A percentile compares a stretch with the other conserved stretches of the same genome.
phyloP scores from a whole-genome alignment of 2,888 invertebrate species.

The Achlya flavicornis region DNA sequence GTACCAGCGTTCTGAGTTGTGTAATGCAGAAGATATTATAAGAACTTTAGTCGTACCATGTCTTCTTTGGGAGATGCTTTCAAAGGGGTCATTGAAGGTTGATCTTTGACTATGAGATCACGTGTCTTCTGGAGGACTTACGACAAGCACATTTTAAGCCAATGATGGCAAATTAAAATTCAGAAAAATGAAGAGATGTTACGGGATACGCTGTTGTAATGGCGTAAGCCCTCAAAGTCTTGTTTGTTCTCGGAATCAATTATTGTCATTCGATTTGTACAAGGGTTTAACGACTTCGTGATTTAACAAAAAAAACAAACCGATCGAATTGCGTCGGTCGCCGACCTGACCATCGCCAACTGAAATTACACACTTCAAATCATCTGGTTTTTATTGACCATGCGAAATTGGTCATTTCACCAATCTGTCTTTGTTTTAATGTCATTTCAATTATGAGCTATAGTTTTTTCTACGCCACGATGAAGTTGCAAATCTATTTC shows the following conservation, averaged over 20 bases:
- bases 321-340: slow-evolving; percentile 40
- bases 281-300: slow-evolving; percentile 51
- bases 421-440: neutral
- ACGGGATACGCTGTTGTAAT: slow-evolving; percentile 26
- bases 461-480: neutral
- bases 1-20: too few relatives aligned
- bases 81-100: neutral
- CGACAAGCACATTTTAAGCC: too few relatives aligned
- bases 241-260: slow-evolving; percentile 63
- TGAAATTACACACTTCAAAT: slow-evolving; percentile 16
- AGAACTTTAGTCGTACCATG: too few relatives aligned
- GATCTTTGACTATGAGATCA: neutral
- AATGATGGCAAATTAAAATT: too few relatives aligned
- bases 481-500: neutral
- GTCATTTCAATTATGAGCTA: neutral
- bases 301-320: slow-evolving; percentile 48
- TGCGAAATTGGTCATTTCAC: neutral
- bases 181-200: too few relatives aligned
- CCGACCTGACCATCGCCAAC: slow-evolving; percentile 35
- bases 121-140: too few relatives aligned
- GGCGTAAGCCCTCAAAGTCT: slow-evolving; percentile 31
- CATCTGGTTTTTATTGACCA: slow-evolving; percentile 15
- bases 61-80: neutral
- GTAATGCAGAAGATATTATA: neutral
- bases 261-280: slow-evolving; percentile 38